A percentile compares a stretch with the other conserved stretches of the same genome.
Evolutionary conservation across 2,797 vertebrate genomes (phyloP).

Genomic region (Gobionotothen gibberifrons): DNA sequence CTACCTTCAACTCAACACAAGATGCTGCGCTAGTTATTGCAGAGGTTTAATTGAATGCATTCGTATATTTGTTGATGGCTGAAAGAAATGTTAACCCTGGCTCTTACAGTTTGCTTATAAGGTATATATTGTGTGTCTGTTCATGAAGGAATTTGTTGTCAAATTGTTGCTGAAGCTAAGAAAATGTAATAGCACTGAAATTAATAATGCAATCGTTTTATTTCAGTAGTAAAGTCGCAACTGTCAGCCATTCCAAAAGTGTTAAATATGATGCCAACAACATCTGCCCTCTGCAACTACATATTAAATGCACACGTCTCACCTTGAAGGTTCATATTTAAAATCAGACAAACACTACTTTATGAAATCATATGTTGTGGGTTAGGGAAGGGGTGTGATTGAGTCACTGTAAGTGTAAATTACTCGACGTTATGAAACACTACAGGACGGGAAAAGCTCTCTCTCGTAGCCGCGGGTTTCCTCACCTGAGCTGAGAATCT

Average conservation of each 20-base stretch:
- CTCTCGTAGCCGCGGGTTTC: conserved; percentile 1
- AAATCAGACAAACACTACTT: not conserved
- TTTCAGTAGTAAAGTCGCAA: not conserved
- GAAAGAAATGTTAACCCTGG: not conserved
- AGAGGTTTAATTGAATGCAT: not conserved
- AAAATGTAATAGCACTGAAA: not conserved
- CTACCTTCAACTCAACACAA: conserved; percentile 34
- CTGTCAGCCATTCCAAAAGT: not conserved
- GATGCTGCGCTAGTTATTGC: conserved; percentile 35
- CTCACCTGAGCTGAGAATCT: conserved; percentile 34
- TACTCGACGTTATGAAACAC: conserved; percentile 13
- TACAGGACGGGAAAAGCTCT: not conserved
- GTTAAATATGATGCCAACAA: conserved; percentile 8
- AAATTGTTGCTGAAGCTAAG: not conserved
- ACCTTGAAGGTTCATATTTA: not conserved
- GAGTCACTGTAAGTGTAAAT: conserved; percentile 9
- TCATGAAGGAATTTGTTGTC: too few species aligned
- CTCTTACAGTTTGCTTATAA: not conserved
- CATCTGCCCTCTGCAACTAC: not conserved
- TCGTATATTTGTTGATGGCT: not conserved
- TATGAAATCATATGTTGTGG: not conserved
- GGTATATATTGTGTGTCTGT: not conserved
- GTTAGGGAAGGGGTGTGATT: not conserved
- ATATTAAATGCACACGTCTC: not conserved
- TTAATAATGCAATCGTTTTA: not conserved